Evolutionary conservation across 2,113 vertebrate genomes (phyloP).

Genomic region (Solenodon paradoxus): DNA sequence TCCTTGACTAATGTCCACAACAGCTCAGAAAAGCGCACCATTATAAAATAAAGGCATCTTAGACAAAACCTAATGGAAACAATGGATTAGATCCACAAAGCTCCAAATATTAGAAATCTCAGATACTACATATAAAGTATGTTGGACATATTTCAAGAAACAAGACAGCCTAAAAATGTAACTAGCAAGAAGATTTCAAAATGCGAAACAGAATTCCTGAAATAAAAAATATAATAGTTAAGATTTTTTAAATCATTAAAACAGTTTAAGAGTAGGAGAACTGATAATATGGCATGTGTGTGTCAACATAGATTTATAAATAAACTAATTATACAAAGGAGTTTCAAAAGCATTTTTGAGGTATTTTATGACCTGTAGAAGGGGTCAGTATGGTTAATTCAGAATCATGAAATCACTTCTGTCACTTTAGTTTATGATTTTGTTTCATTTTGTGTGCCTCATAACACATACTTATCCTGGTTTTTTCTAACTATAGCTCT

Average conservation of each 20-base stretch:
- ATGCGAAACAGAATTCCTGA: neutral
- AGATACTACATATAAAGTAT: neutral
- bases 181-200: neutral
- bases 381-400: neutral
- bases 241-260: neutral
- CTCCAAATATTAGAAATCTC: neutral
- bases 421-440: neutral
- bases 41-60: neutral
- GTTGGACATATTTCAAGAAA: neutral
- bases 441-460: neutral
- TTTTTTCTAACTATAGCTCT: neutral
- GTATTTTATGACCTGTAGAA: neutral
- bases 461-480: neutral
- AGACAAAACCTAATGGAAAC: neutral
- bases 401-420: too few relatives aligned
- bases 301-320: neutral
- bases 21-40: neutral
- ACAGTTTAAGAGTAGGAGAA: neutral
- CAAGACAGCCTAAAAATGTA: neutral
- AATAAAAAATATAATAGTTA: neutral
- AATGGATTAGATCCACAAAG: neutral
- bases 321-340: neutral
- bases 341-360: neutral
- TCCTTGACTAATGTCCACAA: neutral
- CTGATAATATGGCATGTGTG: rapidly evolving